Percentiles rank a stretch among this genome's conserved stretches.
Conservation (phyloP, 2,888 invertebrate genomes). For the Tiliacea aurago region DNA sequence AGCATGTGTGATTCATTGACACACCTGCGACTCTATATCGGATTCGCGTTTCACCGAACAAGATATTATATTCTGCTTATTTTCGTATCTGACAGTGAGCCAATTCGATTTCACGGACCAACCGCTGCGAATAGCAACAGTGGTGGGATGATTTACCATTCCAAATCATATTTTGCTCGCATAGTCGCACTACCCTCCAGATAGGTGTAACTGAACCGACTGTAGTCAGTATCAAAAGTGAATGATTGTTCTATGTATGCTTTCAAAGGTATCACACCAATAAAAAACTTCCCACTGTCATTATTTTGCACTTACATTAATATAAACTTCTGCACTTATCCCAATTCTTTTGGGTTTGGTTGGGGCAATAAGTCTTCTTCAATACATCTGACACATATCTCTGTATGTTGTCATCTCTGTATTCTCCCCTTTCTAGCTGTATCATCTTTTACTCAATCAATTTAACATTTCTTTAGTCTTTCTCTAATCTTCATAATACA, state of each 20-base stretch:
- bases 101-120: slow-evolving; percentile 88
- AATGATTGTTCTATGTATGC: background rate
- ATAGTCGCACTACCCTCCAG: slow-evolving; percentile 52
- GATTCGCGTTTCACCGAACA: slow-evolving; percentile 76
- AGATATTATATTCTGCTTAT: slow-evolving; percentile 81
- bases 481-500: background rate
- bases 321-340: background rate
- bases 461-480: background rate
- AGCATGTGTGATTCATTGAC: slow-evolving; percentile 71
- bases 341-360: background rate
- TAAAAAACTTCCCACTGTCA: background rate
- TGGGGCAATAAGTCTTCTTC: background rate
- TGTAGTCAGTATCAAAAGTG: background rate
- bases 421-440: background rate
- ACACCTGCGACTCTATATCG: slow-evolving; percentile 73
- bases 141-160: slow-evolving; percentile 71
- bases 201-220: slow-evolving; percentile 23
- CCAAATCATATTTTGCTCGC: slow-evolving; percentile 72
- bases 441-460: background rate
- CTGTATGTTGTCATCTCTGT: background rate
- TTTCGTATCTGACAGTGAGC: slow-evolving; percentile 87
- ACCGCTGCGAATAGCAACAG: slow-evolving; percentile 81
- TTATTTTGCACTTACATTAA: background rate
- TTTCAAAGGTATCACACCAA: background rate
- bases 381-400: background rate